Base-by-base conservation (phyloP, 1,140 invertebrate genomes). In the Battus philenor region DNA sequence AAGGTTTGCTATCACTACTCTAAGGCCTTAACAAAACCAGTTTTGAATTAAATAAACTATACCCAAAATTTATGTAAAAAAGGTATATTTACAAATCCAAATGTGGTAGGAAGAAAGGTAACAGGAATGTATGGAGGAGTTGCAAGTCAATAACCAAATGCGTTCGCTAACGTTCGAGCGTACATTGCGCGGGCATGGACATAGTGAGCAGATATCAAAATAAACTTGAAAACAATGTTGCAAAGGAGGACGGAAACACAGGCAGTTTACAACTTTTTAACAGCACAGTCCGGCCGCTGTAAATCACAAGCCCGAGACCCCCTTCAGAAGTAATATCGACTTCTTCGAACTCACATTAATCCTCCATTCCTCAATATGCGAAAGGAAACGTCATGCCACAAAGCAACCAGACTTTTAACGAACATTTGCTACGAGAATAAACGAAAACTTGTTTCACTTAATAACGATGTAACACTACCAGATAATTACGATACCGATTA, bases 201-300 rank as follows among this genome's bases (percentile, higher is more conserved):
- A 26, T 33, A 39, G 18, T 18, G 17, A 11, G 8, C 20, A 50
- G 49, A 59, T 55, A 59, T 53, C 48, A 46, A 59, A 56, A 63
- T 55, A 62, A 66, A 68, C 48, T 47, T 24, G 10, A 31, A 48
- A 57, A 84, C 73, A 78, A 47, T 73, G 76, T 78, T 77, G 72
- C 68, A 34, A 43, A 51, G 47, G 44, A 64, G 63, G 58, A 61
- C 79, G 79, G 77, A 81, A 81, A 78, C 74, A 79, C 69, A 71
- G 64, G 64, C 74, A 69, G 65, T 84, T 84, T 84, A 79, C 76
- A 84, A 82, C 80, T 79, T 84, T 84, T 81, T 82, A 82, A 82
- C 67, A 75, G 54, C 77, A 15, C 51, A 54, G 57, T 44, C 61
- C 73, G 68, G 59, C 58, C 65, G 76, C 67, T 69, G 75, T 84